These are phyloP conservation scores for Philonicus albiceps DNA, from an alignment of 2,888 invertebrate species.

Conservation along the genomic window DNA sequence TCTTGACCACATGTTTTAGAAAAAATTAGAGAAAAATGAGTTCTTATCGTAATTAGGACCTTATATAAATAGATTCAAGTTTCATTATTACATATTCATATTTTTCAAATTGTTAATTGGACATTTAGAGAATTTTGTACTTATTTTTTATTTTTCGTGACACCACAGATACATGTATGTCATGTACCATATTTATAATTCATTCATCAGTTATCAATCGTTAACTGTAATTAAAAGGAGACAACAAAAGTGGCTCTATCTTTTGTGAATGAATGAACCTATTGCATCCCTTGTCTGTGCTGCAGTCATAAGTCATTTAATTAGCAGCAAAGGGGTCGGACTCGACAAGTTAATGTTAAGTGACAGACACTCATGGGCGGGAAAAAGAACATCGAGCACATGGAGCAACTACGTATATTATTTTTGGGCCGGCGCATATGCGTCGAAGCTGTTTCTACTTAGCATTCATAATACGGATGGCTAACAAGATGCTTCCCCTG, in stretches of 20 bases:
- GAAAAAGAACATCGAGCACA: background rate
- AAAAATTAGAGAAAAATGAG: background rate
- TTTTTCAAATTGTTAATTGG: background rate
- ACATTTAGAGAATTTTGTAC: background rate
- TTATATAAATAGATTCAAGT: background rate
- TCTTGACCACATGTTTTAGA: no score
- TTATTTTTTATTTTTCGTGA: background rate
- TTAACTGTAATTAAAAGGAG: background rate
- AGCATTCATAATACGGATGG: constrained; percentile 7
- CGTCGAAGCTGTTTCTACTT: background rate
- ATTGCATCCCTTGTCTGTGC: background rate
- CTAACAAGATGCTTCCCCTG: background rate
- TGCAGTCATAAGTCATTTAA: constrained; percentile 9
- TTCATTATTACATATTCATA: background rate
- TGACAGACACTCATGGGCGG: constrained; percentile 15
- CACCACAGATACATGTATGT: background rate
- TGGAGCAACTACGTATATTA: background rate
- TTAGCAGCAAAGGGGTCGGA: constrained; percentile 23
- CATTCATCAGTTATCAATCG: background rate
- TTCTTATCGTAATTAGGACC: background rate
- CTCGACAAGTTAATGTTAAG: background rate
- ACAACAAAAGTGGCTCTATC: background rate
- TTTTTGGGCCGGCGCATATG: background rate
- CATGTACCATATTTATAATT: background rate
- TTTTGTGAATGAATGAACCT: background rate